These are phyloP conservation scores for Prenolepis imparis DNA, from an alignment of 2,888 invertebrate species.

Conservation along the genomic window DNA sequence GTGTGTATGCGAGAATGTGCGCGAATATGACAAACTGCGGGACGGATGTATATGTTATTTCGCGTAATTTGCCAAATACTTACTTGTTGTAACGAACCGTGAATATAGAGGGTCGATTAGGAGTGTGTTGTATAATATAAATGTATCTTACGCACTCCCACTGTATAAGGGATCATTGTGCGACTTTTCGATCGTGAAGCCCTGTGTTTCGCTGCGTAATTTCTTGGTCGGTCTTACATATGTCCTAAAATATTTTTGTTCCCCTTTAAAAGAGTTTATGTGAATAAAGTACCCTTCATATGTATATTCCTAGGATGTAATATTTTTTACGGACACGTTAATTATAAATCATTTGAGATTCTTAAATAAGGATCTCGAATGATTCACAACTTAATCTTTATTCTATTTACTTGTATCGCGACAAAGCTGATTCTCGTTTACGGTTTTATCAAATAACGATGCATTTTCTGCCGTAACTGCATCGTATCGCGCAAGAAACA, in stretches of 20 bases:
- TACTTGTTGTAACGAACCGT: slow-evolving; percentile 57
- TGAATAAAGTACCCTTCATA: slow-evolving; percentile 65
- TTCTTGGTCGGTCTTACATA: slow-evolving; percentile 42
- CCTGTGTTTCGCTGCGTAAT: slow-evolving; percentile 69
- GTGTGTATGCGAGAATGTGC: slow-evolving; percentile 53
- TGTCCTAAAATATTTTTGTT: slow-evolving; percentile 53
- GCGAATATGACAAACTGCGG: slow-evolving; percentile 31
- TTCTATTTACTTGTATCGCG: background rate
- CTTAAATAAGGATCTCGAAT: background rate
- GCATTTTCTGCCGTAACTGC: background rate
- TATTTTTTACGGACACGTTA: slow-evolving; percentile 1
- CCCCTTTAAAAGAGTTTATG: slow-evolving; percentile 45
- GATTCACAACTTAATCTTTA: background rate
- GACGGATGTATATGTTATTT: slow-evolving; percentile 55
- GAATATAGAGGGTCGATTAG: slow-evolving; percentile 40
- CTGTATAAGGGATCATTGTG: slow-evolving; percentile 55
- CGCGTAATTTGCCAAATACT: slow-evolving; percentile 68
- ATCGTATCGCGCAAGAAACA: background rate
- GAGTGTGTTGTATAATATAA: slow-evolving; percentile 52
- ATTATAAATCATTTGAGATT: slow-evolving; percentile 9
- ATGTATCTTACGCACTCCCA: slow-evolving; percentile 45
- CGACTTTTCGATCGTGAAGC: slow-evolving; percentile 57
- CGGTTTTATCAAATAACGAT: background rate
- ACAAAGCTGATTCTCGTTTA: background rate
- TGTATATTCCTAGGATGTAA: slow-evolving; percentile 52